Evolutionary conservation across 2,888 invertebrate genomes (phyloP).

Genomic region (Cheiracanthium punctorium): DNA sequence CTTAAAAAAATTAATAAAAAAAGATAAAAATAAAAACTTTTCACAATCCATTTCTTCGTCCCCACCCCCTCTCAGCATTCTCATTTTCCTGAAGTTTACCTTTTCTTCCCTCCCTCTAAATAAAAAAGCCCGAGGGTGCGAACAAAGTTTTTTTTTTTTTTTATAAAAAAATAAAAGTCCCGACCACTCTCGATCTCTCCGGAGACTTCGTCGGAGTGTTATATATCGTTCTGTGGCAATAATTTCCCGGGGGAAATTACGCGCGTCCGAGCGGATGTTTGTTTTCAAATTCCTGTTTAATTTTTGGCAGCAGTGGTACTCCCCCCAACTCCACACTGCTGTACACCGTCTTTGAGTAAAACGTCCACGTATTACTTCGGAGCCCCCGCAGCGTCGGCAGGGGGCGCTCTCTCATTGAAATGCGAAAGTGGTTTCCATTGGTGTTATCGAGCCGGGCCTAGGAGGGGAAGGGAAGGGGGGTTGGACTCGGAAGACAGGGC

Average conservation of each 20-base stretch:
- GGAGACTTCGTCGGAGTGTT: slow-evolving; percentile 56
- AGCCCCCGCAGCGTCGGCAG: slow-evolving; percentile 33
- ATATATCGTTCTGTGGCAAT: slow-evolving; percentile 59
- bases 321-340: not conserved
- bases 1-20: not conserved
- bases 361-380: slow-evolving; percentile 51
- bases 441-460: too few species aligned
- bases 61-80: not conserved
- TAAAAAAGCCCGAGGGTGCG: slow-evolving; percentile 57
- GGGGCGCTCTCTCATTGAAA: slow-evolving; percentile 42
- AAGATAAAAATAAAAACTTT: too few species aligned
- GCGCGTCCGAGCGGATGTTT: slow-evolving; percentile 43
- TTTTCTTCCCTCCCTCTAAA: slow-evolving; percentile 3
- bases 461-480: too few species aligned
- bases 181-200: not conserved
- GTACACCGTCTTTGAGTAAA: slow-evolving; percentile 23
- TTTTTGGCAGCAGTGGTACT: slow-evolving; percentile 34
- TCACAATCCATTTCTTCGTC: not conserved
- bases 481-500: too few species aligned
- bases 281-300: slow-evolving; percentile 66
- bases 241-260: slow-evolving; percentile 68
- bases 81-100: not conserved
- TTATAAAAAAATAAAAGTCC: not conserved
- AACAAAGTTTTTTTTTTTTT: too few species aligned
- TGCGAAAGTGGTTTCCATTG: slow-evolving; percentile 44